Evolutionary conservation across 2,888 invertebrate species (phyloP).

Genomic region (Noctua pronuba): DNA sequence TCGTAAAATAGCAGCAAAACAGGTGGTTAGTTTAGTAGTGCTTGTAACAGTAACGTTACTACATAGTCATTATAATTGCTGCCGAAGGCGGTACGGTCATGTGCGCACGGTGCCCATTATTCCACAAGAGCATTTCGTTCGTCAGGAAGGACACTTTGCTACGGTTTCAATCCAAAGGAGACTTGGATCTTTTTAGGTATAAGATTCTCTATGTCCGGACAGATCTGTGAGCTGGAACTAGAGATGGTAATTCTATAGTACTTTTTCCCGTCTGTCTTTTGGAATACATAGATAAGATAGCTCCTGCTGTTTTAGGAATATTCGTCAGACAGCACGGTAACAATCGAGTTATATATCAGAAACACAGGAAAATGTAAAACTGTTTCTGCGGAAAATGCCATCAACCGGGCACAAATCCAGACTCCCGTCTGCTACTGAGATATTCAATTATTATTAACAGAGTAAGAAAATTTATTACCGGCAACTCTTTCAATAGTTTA

Average conservation of each 20-base stretch:
- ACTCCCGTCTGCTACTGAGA: neutral
- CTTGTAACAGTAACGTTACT: constrained; percentile 15
- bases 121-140: neutral
- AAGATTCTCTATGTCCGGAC: neutral
- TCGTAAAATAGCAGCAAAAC: constrained; percentile 22
- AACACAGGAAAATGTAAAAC: neutral
- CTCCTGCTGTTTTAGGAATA: neutral
- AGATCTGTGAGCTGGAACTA: neutral
- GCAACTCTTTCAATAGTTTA: neutral
- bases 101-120: neutral
- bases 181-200: neutral
- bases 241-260: neutral
- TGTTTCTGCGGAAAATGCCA: neutral
- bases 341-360: constrained; percentile 1
- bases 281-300: neutral
- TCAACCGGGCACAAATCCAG: neutral
- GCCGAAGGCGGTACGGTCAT: constrained; percentile 24
- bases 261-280: neutral
- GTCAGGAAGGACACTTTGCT: neutral
- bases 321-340: neutral
- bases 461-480: neutral
- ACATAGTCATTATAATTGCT: constrained; percentile 18
- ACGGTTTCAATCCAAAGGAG: neutral
- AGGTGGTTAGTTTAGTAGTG: constrained; percentile 18
- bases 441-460: neutral